Evolutionary conservation across 2,113 vertebrate species (phyloP).

Genomic region (Nesoenas mayeri): DNA sequence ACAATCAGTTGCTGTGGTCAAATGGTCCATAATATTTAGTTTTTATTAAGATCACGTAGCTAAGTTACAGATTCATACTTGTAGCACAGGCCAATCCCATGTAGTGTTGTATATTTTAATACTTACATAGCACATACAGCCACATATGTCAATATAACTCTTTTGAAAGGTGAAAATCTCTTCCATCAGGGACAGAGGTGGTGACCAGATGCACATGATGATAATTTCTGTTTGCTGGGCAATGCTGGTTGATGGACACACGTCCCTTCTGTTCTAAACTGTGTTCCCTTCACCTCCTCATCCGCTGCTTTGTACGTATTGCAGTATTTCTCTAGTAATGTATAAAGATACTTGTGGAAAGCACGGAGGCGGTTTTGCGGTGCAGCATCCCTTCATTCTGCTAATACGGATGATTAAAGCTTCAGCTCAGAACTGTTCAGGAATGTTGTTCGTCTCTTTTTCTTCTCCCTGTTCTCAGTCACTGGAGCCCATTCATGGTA

Average conservation of each 20-base stretch:
- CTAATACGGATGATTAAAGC: background rate
- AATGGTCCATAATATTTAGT: background rate
- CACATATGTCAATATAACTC: no score
- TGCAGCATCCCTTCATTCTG: background rate
- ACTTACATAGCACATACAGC: rapidly evolving
- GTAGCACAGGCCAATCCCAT: background rate
- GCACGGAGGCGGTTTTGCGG: background rate
- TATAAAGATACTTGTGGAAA: background rate
- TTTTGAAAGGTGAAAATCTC: background rate
- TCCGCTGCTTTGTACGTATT: rapidly evolving
- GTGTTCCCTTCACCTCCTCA: background rate
- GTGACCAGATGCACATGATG: background rate
- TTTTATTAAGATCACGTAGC: background rate
- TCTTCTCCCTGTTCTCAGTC: background rate
- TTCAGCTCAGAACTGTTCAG: background rate
- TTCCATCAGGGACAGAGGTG: background rate
- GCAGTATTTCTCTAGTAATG: background rate
- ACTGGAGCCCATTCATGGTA: background rate
- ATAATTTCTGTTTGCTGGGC: background rate
- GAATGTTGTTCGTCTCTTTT: background rate
- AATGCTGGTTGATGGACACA: background rate
- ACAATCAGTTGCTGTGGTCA: background rate
- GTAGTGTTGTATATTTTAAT: background rate
- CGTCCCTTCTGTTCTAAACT: background rate
- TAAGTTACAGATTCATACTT: background rate